Evolutionary conservation across 1,140 invertebrate species (phyloP).

Genomic region (Parapsyche elsis): DNA sequence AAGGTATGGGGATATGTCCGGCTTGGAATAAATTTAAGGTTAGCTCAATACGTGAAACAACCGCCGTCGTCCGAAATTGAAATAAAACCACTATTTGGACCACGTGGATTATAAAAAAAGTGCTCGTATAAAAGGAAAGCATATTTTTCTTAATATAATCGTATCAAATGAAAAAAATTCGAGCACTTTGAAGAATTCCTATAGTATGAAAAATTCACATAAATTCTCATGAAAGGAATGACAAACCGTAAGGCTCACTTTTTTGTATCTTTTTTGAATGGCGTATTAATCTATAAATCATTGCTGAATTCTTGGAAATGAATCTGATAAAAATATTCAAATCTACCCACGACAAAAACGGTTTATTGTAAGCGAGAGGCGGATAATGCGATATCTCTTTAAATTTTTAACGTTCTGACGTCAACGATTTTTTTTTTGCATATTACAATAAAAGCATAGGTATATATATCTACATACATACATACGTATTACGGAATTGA

Average conservation of each 20-base stretch:
- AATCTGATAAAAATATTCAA: not conserved
- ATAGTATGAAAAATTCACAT: not conserved
- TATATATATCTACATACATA: not conserved
- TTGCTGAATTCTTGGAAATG: not conserved
- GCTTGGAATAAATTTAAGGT: conserved; percentile 15
- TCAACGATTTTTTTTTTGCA: too few species aligned
- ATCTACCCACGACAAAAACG: too few species aligned
- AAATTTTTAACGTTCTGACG: too few species aligned
- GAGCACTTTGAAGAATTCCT: too few species aligned
- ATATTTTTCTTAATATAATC: conserved; percentile 1
- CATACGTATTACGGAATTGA: not conserved
- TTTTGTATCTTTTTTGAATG: not conserved
- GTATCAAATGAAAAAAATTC: not conserved
- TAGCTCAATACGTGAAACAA: conserved; percentile 18
- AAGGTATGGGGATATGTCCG: conserved; percentile 2
- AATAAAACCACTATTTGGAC: conserved; percentile 14
- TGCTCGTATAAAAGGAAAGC: not conserved
- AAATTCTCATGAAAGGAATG: not conserved
- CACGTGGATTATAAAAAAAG: conserved; percentile 10
- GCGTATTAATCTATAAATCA: conserved; percentile 22
- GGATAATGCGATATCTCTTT: too few species aligned
- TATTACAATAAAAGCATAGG: not conserved
- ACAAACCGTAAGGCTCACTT: not conserved
- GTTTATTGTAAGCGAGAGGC: too few species aligned
- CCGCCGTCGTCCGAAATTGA: conserved; percentile 7